phyloP scores from a whole-genome alignment of 92 coral and sea anemone species.

The Palythoa caribaeorum region DNA sequence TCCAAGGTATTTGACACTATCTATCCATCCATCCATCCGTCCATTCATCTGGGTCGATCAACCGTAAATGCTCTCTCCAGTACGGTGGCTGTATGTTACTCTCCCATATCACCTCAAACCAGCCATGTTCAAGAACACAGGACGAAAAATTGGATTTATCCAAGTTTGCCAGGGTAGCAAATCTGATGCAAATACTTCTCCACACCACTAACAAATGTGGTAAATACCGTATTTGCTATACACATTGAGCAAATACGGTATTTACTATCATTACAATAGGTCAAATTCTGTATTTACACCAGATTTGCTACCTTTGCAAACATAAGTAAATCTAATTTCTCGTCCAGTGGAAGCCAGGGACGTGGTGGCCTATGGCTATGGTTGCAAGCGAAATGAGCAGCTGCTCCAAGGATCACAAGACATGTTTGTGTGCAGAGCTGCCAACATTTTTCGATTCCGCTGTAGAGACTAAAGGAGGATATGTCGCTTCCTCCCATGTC shows the following conservation, averaged over 20 bases:
- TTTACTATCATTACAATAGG: too few species aligned
- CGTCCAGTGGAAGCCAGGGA: constrained; percentile 10
- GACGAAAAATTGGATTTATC: too few species aligned
- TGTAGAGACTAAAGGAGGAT: constrained; percentile 25
- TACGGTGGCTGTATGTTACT: not conserved
- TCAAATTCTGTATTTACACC: too few species aligned
- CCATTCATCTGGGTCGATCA: constrained; percentile 60
- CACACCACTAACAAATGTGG: too few species aligned
- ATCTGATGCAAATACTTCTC: too few species aligned
- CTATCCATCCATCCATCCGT: too few species aligned
- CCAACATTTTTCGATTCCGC: constrained; percentile 19
- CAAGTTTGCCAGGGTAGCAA: too few species aligned
- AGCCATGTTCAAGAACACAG: not conserved
- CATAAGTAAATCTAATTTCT: too few species aligned
- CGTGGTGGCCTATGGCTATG: constrained; percentile 8
- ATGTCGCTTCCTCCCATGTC: not conserved
- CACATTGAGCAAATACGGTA: too few species aligned
- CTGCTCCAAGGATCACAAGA: constrained; percentile 20
- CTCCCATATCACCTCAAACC: not conserved
- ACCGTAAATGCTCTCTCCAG: constrained; percentile 25
- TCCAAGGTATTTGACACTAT: too few species aligned
- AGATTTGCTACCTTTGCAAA: too few species aligned
- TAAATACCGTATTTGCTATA: too few species aligned
- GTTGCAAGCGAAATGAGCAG: constrained; percentile 14
- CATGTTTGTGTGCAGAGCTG: constrained; percentile 30